Evolutionary conservation across 2,888 invertebrate species (phyloP), one percentile per base, ranked within the genome.

Genomic region (Yponomeuta malinellus): DNA sequence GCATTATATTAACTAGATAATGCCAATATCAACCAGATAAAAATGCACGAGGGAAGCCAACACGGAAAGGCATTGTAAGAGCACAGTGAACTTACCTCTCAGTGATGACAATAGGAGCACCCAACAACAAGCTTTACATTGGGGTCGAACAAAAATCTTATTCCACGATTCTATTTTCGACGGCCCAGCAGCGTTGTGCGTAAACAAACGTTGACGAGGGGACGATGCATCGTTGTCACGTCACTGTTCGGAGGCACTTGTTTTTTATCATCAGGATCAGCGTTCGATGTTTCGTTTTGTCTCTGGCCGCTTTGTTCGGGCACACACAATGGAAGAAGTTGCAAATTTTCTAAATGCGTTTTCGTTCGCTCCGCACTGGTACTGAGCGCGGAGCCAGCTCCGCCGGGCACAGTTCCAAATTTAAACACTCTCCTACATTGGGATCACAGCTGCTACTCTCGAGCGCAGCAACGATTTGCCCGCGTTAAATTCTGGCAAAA

Each of bases 161-260:
- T 88, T 59, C 87, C 86, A 88, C 89, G 88, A 90, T 83, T 90
- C 91, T 92, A 92, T 92, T 90, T 89, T 78, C 73, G 83, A 81
- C 80, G 73, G 78, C 77, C 76, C 80, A 75, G 77, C 80, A 75
- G 77, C 78, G 76, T 78, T 76, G 74, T 75, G 78, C 77, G 83
- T 87, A 88, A 87, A 88, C 87, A 87, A 84, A 84, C 80, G 74
- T 73, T 74, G 74, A 73, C 72, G 77, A 75, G 43, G 33, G 23
- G 70, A 73, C 76, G 75, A 81, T 81, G 78, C 84, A 86, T 86
- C 78, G 79, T 79, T 72, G 73, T 75, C 77, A 76, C 75, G 73
- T 71, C 67, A 29, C n/a, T 70, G 69, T 69, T 74, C 73, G 75
- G 77, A 78, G n/a, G 48, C 78, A 73, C 74, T 74, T 59, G 52